Evolutionary conservation across 2,113 vertebrate genomes (phyloP).

Genomic region (Muntiacus muntjak): DNA sequence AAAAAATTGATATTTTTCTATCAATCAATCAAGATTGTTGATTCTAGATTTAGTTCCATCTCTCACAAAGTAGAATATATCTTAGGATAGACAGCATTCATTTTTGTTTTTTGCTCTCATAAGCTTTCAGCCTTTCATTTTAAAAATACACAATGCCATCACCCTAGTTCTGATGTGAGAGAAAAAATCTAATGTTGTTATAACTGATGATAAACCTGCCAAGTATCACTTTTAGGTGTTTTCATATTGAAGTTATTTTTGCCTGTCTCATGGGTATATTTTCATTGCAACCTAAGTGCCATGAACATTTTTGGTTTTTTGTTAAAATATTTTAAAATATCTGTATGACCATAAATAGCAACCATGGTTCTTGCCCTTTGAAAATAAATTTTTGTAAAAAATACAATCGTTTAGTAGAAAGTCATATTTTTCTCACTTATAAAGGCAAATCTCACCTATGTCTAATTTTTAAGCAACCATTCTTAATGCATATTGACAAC

Average conservation of each 20-base stretch:
- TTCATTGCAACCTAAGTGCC: neutral
- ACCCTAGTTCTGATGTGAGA: neutral
- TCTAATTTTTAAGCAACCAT: neutral
- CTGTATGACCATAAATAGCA: neutral
- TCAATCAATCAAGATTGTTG: neutral
- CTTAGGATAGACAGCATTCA: neutral
- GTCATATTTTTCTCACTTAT: neutral
- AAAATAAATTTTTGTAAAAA: neutral
- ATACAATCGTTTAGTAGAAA: neutral
- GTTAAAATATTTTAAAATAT: neutral
- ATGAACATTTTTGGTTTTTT: neutral
- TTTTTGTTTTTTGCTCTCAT: neutral
- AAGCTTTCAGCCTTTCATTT: constrained; percentile 20
- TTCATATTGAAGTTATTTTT: neutral
- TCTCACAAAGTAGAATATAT: neutral
- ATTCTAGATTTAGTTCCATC: neutral
- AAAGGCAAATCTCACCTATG: neutral
- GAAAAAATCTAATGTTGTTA: neutral
- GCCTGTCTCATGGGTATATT: neutral
- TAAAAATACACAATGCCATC: constrained; percentile 8
- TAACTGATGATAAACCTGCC: neutral
- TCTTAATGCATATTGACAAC: neutral
- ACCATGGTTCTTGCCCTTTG: neutral
- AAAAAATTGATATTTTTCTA: neutral
- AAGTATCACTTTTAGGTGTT: neutral